Evolutionary conservation across 2,888 invertebrate genomes (phyloP), one percentile per base, ranked within the genome.

Genomic region (Kryphioiulus occultus): DNA sequence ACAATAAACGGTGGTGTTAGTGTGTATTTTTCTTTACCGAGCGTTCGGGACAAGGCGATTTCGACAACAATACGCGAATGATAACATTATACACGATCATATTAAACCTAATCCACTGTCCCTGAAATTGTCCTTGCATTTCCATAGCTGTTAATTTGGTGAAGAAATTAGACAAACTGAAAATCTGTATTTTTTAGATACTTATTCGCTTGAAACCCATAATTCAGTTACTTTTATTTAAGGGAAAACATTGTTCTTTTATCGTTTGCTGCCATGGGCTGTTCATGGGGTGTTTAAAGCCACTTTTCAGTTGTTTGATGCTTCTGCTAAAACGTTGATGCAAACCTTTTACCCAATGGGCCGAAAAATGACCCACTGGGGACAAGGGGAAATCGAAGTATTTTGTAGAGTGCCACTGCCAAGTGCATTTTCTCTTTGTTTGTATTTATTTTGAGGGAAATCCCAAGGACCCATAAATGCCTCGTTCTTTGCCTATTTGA

Each of bases 341-440:
- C 30, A 3, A 78, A 78, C 78, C 78, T 78, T 78, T 78, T 78
- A 78, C 78, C 78, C 53, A 53, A 53, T n/a, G n/a, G 22, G 30
- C 30, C 44, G 15, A 78, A 15, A 68, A 78, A 15, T 30, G 78
- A 26, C 7, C 30, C 26, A 15, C 78, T 3, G 78, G 26, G 30
- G 78, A 78, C 78, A 78, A 78, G 15, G 10, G 15, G 15, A 78
- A 78, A 30, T 78, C n/a, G 53, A 44, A 78, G 78, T 15, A 12
- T 78, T 78, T 30, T 30, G 30, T 15, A 22, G 12, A 19, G 30
- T 30, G 30, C 30, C 30, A 30, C 2, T 30, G 30, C 30, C 15
- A 30, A 30, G 30, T 78, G 78, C 78, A 78, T n/a, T 78, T 78
- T 78, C 30, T 30, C 30, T 78, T 30, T 30, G 30, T 78, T 78